These are phyloP conservation scores for Nilaparvata lugens DNA, from an alignment of 1,140 invertebrate genomes.

Conservation along the genomic window DNA sequence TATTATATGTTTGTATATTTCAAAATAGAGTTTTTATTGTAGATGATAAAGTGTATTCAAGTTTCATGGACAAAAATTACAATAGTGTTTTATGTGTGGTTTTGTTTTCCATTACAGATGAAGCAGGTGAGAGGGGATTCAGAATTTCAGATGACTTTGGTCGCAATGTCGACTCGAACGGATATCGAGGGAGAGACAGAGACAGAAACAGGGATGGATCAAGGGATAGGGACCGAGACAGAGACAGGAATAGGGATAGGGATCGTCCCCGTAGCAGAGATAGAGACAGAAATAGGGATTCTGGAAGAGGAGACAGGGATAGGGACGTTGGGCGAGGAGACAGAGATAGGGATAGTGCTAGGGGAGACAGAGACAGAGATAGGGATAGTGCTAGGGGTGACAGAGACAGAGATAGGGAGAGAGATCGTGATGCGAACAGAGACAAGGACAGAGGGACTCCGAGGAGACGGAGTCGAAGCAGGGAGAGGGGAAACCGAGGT, in stretches of 20 bases:
- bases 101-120: too few relatives aligned
- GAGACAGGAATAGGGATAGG: conserved; percentile 21
- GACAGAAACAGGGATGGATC: conserved; percentile 5
- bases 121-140: too few relatives aligned
- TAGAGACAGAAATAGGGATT: conserved; percentile 29
- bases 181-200: too few relatives aligned
- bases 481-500: conserved; percentile 22
- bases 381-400: too few relatives aligned
- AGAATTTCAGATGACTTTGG: too few relatives aligned
- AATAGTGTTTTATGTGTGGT: too few relatives aligned
- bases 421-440: conserved; percentile 27
- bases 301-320: conserved; percentile 30
- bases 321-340: conserved; percentile 33
- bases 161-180: too few relatives aligned
- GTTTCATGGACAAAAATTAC: too few relatives aligned
- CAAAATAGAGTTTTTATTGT: too few relatives aligned
- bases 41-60: too few relatives aligned
- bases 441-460: conserved; percentile 26
- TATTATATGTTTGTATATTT: too few relatives aligned
- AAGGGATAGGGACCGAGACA: conserved; percentile 16
- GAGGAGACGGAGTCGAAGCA: too few relatives aligned
- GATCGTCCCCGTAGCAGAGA: conserved; percentile 20
- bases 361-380: conserved; percentile 10
- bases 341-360: conserved; percentile 15
- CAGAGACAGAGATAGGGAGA: conserved; percentile 29